Evolutionary conservation across 2,888 invertebrate genomes (phyloP).

Genomic region (Patella ulyssiponensis): DNA sequence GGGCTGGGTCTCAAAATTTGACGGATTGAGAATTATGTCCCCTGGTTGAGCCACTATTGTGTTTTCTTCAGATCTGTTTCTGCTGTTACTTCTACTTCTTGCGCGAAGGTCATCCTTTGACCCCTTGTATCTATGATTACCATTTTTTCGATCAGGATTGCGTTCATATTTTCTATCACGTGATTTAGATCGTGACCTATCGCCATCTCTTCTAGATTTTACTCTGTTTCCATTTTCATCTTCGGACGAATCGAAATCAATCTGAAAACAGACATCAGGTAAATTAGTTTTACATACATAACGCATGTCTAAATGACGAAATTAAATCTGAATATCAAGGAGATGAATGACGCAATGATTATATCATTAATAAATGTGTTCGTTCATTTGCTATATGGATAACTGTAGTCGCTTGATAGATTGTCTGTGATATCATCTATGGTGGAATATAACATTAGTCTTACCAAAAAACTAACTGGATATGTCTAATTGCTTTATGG

Average conservation of each 20-base stretch:
- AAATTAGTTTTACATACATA: too few species aligned
- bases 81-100: not conserved
- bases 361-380: too few species aligned
- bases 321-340: too few species aligned
- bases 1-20: not conserved
- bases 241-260: not conserved
- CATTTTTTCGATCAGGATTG: not conserved
- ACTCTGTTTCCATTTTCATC: conserved; percentile 3
- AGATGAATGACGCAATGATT: too few species aligned
- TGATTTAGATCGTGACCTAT: not conserved
- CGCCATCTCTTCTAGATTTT: not conserved
- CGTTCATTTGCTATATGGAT: too few species aligned
- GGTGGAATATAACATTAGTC: too few species aligned
- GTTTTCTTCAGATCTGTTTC: not conserved
- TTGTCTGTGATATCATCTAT: too few species aligned
- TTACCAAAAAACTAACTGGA: too few species aligned
- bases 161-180: not conserved
- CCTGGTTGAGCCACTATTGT: not conserved
- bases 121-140: not conserved
- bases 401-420: too few species aligned
- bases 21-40: not conserved
- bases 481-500: too few species aligned
- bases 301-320: too few species aligned
- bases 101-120: not conserved
- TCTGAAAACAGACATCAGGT: not conserved